Percentiles rank a stretch among this genome's conserved stretches.
Evolutionary conservation across 2,113 vertebrate species (phyloP).

Genomic region (Dicaeum eximium): DNA sequence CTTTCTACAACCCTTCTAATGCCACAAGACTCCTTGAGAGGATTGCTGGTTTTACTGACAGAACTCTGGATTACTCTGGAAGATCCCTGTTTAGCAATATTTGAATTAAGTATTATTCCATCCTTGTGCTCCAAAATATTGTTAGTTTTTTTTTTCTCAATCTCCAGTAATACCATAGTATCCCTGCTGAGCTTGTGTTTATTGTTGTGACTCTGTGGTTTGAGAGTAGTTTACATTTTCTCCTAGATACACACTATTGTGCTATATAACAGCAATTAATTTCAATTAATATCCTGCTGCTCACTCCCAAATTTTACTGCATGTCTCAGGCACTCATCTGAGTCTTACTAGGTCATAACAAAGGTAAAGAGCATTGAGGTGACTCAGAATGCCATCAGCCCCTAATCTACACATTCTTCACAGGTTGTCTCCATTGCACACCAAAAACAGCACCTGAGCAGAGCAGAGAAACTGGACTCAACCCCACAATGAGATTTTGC

Average conservation of each 20-base stretch:
- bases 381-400: not conserved
- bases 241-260: not conserved
- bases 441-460: not conserved
- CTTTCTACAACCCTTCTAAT: not conserved
- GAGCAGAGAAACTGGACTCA: not conserved
- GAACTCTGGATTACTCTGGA: not conserved
- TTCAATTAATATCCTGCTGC: not conserved
- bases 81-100: not conserved
- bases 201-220: not conserved
- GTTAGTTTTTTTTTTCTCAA: not conserved
- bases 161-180: not conserved
- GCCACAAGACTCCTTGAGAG: not conserved
- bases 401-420: not conserved
- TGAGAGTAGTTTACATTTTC: not conserved
- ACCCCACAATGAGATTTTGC: rapidly evolving
- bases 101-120: not conserved
- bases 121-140: not conserved
- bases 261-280: not conserved
- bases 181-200: not conserved
- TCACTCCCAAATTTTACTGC: not conserved
- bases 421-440: not conserved
- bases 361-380: not conserved
- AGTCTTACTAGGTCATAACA: not conserved
- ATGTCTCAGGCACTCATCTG: not conserved
- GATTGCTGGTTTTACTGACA: not conserved